Percentiles rank a stretch among this genome's conserved stretches.
These are phyloP conservation scores for Thaumatotibia leucotreta DNA, from an alignment of 1,140 invertebrate genomes.

Conservation along the genomic window DNA sequence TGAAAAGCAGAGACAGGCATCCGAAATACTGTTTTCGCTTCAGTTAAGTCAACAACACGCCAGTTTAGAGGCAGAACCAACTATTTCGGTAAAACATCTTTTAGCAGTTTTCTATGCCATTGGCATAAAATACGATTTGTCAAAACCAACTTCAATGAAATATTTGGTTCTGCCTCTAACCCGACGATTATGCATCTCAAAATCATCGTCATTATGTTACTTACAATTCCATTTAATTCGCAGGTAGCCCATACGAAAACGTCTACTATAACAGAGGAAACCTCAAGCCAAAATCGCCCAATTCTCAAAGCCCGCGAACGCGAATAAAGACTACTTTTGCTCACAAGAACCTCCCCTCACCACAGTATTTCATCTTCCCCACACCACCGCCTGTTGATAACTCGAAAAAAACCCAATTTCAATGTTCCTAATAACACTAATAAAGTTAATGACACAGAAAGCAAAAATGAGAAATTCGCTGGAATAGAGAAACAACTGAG, in stretches of 20 bases:
- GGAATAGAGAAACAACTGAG: constrained; percentile 73
- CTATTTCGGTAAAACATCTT: too few species aligned
- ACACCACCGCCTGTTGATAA: constrained; percentile 55
- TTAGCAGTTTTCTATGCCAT: too few species aligned
- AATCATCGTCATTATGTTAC: too few species aligned
- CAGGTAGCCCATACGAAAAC: constrained; percentile 76
- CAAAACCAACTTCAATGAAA: too few species aligned
- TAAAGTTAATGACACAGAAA: constrained; percentile 17
- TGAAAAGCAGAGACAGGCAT: too few species aligned
- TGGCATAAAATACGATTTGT: too few species aligned
- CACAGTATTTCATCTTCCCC: constrained; percentile 74
- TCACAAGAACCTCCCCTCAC: constrained; percentile 66
- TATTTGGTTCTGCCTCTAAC: too few species aligned
- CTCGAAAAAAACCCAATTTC: constrained; percentile 39
- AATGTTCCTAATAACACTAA: constrained; percentile 12
- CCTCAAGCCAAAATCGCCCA: constrained; percentile 76
- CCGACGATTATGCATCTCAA: too few species aligned
- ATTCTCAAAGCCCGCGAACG: constrained; percentile 76
- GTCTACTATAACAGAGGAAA: constrained; percentile 57
- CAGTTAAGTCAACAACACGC: too few species aligned
- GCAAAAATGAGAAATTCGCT: constrained; percentile 32
- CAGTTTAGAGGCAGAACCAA: too few species aligned
- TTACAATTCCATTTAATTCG: background rate
- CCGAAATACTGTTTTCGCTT: too few species aligned
- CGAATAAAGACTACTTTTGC: constrained; percentile 79